These are phyloP conservation scores for Poecilia wingei DNA, from an alignment of 2,797 vertebrate species.

Conservation along the genomic window DNA sequence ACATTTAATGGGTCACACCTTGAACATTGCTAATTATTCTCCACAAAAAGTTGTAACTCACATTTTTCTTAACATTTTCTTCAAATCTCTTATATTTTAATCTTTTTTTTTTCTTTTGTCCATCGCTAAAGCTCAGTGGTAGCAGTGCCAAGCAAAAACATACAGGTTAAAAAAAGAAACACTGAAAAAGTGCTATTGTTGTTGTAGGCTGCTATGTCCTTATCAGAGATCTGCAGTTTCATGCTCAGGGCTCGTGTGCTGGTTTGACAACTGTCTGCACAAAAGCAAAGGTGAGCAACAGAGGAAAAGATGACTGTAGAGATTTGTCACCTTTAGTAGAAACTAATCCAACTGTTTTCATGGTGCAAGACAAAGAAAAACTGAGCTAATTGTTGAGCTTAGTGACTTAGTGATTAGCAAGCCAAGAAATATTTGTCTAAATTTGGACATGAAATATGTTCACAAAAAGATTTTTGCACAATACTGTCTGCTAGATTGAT, in stretches of 20 bases:
- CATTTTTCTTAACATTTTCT: not conserved
- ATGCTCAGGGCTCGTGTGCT: not conserved
- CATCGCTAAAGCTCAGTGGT: not conserved
- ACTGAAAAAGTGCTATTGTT: not conserved
- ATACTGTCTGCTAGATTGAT: not conserved
- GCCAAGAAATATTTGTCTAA: not conserved
- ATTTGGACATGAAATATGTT: not conserved
- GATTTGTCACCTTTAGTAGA: not conserved
- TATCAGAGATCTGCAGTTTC: not conserved
- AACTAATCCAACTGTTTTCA: not conserved
- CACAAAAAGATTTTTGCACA: not conserved
- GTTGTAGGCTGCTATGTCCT: not conserved
- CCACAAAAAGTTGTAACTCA: not conserved
- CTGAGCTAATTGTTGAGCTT: not conserved
- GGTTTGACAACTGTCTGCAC: not conserved
- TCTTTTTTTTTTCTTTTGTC: not conserved
- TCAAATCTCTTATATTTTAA: not conserved
- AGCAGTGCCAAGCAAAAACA: not conserved
- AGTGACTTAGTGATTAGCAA: not conserved
- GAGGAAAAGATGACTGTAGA: not conserved
- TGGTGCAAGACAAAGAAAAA: not conserved
- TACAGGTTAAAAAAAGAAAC: not conserved
- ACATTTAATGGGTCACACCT: not conserved
- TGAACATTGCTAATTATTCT: not conserved
- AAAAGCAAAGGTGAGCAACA: not conserved